phyloP scores from a whole-genome alignment of 2,888 invertebrate genomes.

The Cantharis flavilabris region DNA sequence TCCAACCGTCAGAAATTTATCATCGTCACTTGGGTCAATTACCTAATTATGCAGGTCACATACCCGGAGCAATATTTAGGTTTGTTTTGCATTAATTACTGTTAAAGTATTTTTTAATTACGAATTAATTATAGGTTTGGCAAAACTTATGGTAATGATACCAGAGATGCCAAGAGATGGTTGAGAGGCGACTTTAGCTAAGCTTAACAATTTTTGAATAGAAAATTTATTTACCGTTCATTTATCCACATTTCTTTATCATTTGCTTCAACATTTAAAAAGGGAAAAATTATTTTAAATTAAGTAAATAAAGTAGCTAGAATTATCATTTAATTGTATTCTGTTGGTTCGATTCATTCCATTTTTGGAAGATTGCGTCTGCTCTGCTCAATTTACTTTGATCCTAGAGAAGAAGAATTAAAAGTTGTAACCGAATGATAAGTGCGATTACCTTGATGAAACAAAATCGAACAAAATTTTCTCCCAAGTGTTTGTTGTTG shows the following conservation, averaged over 20 bases:
- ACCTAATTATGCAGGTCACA: slow-evolving; percentile 78
- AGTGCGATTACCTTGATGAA: slow-evolving; percentile 80
- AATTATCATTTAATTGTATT: neutral
- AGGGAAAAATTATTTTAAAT: neutral
- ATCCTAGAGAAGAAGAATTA: slow-evolving; percentile 61
- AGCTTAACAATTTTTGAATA: neutral
- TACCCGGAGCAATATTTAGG: slow-evolving; percentile 76
- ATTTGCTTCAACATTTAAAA: neutral
- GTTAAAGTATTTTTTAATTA: neutral
- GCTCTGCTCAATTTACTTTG: slow-evolving; percentile 73
- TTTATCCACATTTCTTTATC: neutral
- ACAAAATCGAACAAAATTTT: slow-evolving; percentile 89
- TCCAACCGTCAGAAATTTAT: slow-evolving; percentile 67
- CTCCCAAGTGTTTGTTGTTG: slow-evolving; percentile 77
- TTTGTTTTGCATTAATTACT: slow-evolving; percentile 40
- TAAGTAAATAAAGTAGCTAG: neutral
- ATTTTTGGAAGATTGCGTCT: slow-evolving; percentile 66
- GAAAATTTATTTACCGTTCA: neutral
- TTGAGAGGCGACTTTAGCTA: slow-evolving; percentile 65
- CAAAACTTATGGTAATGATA: slow-evolving; percentile 75
- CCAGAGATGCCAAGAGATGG: slow-evolving; percentile 75
- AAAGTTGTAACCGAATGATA: neutral
- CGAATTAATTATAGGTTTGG: slow-evolving; percentile 63
- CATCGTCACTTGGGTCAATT: slow-evolving; percentile 74
- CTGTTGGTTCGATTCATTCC: slow-evolving; percentile 50